phyloP scores from a whole-genome alignment of 2,888 invertebrate genomes.

The Watsonalla binaria region DNA sequence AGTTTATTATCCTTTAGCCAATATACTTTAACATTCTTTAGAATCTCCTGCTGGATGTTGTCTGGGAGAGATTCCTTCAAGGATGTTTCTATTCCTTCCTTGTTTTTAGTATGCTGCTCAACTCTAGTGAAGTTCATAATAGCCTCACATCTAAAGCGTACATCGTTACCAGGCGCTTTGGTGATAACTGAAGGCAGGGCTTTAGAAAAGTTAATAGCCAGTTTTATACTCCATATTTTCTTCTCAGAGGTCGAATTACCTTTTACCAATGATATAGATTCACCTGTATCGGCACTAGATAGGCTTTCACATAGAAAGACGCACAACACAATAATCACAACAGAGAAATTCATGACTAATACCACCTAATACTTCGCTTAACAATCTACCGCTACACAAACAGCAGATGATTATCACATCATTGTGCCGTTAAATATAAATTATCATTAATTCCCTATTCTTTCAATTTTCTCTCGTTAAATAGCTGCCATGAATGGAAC shows the following conservation, averaged over 20 bases:
- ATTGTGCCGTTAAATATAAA: background rate
- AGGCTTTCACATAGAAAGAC: slow-evolving; percentile 49
- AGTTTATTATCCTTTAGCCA: slow-evolving; percentile 62
- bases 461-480: background rate
- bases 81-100: slow-evolving; percentile 55
- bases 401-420: background rate
- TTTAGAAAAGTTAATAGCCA: slow-evolving; percentile 67
- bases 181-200: slow-evolving; percentile 48
- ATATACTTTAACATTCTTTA: slow-evolving; percentile 64
- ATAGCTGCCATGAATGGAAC: no score
- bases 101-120: slow-evolving; percentile 59
- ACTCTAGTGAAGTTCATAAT: slow-evolving; percentile 67
- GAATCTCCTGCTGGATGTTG: slow-evolving; percentile 58
- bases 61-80: slow-evolving; percentile 60
- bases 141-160: slow-evolving; percentile 66
- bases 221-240: slow-evolving; percentile 67
- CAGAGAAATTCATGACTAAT: slow-evolving; percentile 65
- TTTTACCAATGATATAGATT: slow-evolving; percentile 43
- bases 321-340: slow-evolving; percentile 62
- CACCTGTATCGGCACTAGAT: slow-evolving; percentile 43
- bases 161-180: slow-evolving; percentile 46
- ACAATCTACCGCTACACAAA: slow-evolving; percentile 27
- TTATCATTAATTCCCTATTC: background rate
- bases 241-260: slow-evolving; percentile 54
- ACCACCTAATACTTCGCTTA: slow-evolving; percentile 64